These are phyloP conservation scores for Antrozous pallidus DNA, from an alignment of 2,797 vertebrate species.

Conservation along the genomic window DNA sequence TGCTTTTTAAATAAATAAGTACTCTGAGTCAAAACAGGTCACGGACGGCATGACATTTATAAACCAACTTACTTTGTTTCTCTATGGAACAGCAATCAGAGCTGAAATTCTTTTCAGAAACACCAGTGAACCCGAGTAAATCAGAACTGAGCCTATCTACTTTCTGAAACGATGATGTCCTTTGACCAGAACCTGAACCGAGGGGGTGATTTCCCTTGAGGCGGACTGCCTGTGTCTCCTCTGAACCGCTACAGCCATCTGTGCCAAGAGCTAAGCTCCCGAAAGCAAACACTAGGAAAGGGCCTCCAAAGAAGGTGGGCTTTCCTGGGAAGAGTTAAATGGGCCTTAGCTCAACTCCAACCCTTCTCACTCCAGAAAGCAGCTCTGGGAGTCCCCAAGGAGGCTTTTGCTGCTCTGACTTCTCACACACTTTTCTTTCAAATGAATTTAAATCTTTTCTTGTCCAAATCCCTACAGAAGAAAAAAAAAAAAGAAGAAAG, in stretches of 20 bases:
- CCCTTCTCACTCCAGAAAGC: conserved; percentile 37
- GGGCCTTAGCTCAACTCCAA: conserved; percentile 39
- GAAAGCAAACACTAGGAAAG: neutral
- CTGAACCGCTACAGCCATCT: neutral
- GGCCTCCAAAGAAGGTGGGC: neutral
- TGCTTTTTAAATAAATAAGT: neutral
- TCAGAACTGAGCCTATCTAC: neutral
- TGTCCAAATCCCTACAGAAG: conserved; percentile 82
- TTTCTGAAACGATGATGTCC: neutral
- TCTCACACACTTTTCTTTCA: conserved; percentile 83
- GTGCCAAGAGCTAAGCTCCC: neutral
- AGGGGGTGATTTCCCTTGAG: neutral
- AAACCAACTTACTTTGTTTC: neutral
- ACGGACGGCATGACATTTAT: neutral
- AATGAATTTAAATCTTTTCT: conserved; percentile 85
- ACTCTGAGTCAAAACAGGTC: neutral
- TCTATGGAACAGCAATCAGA: neutral
- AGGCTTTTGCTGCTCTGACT: conserved; percentile 80
- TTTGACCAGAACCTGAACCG: neutral
- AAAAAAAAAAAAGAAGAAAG: neutral
- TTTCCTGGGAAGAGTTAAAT: conserved; percentile 45
- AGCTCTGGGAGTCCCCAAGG: conserved; percentile 68
- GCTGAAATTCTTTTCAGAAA: conserved; percentile 6
- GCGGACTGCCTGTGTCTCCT: neutral
- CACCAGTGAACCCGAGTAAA: neutral